phyloP scores from a whole-genome alignment of 2,113 vertebrate species.

The Rutilus rutilus region DNA sequence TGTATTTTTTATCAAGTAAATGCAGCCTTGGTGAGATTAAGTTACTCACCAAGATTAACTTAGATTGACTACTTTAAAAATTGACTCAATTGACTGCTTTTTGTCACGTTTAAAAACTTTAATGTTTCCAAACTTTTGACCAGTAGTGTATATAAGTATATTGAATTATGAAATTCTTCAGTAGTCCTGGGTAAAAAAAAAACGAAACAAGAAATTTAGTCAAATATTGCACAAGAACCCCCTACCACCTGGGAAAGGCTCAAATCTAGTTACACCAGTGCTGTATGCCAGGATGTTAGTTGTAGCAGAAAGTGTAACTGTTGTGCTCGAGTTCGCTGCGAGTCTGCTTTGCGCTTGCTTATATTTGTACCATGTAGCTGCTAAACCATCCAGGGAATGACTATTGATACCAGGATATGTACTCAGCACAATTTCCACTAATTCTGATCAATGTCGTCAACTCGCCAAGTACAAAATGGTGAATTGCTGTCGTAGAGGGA shows the following conservation, averaged over 20 bases:
- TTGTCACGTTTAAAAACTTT: not conserved
- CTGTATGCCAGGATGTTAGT: not conserved
- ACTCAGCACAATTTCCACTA: slow-evolving; percentile 65
- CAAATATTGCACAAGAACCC: not conserved
- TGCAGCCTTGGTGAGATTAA: not conserved
- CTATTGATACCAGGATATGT: slow-evolving; percentile 60
- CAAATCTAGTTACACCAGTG: not conserved
- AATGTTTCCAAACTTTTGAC: not conserved
- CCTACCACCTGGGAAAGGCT: not conserved
- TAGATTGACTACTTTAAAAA: no score
- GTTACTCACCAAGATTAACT: no score
- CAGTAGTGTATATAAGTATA: not conserved
- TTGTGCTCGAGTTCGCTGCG: not conserved
- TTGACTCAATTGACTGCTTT: no score
- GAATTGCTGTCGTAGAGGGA: slow-evolving; percentile 74
- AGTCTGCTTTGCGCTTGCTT: not conserved
- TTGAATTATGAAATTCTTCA: not conserved
- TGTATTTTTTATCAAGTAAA: not conserved
- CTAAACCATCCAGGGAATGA: slow-evolving; percentile 9
- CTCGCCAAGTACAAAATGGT: slow-evolving; percentile 76
- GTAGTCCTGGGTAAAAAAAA: not conserved
- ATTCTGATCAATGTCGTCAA: slow-evolving; percentile 70
- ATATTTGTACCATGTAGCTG: slow-evolving; percentile 26
- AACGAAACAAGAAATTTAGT: not conserved
- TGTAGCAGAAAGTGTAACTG: not conserved